Evolutionary conservation across 2,113 vertebrate genomes (phyloP), one percentile per base, ranked within the genome.

Genomic region (Chaenocephalus aceratus): DNA sequence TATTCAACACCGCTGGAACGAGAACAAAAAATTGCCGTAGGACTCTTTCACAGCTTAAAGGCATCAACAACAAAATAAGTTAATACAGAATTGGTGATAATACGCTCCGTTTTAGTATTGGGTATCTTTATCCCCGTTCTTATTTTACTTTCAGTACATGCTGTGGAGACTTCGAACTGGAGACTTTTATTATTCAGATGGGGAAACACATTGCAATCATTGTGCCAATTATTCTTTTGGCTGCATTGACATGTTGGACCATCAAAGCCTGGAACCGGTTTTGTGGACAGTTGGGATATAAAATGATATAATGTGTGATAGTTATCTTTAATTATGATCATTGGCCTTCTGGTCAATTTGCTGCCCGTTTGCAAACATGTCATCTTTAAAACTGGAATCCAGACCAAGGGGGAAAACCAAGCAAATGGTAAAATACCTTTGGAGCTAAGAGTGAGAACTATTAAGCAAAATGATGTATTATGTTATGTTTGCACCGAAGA

Each of bases 1-100:
- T 72, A 80, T 79, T 91, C 73, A 88, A 53, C 68, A 26, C 34
- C 10, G 36, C 63, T 61, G 76, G 63, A 88, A 69, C 41, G 16
- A 46, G 74, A 79, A 60, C 74, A 84, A 74, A 58, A 41, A 18
- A 69, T 21, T 23, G 72, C 75, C 49, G 18, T 75, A 87, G 71
- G 77, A 79, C 57, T 71, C 34, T 6, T 53, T 83, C 59, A 23
- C 57, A 57, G 54, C 75, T 82, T 75, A 77, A 83, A 64, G 72
- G 66, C 82, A 77, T 80, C 59, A 80, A 83, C 65, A 75, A 57
- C 59, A 81, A 58, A 74, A 53, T 59, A 71, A 58, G 72, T 73
- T 59, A 23, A 45, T 79, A 65, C 64, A 70, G 70, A 79, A 77
- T 68, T 11, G 14, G 4, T 6, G 16, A 84, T 34, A 68, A 60